Conservation (phyloP, 1,140 invertebrate genomes). For the Caenorhabditis inopinata region DNA sequence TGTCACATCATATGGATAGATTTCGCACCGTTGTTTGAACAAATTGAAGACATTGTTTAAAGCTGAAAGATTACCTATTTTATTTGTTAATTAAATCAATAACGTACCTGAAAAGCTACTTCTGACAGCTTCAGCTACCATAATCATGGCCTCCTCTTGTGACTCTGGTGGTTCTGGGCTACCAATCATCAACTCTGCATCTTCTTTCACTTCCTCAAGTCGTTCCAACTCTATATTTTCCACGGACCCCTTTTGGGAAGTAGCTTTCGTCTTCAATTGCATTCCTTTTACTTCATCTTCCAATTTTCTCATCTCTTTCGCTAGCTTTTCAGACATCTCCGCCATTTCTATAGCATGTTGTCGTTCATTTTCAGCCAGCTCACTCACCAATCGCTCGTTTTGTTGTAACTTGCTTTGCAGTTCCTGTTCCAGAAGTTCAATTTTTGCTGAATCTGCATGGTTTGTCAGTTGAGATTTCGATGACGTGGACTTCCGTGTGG, state of each 20-base stretch:
- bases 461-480: not conserved
- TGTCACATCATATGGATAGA: not conserved
- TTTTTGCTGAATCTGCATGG: not conserved
- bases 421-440: constrained; percentile 2
- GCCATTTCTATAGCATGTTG: not conserved
- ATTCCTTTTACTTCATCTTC: not conserved
- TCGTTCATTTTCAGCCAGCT: not conserved
- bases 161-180: constrained; percentile 20
- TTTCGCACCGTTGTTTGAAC: not conserved
- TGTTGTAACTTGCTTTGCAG: not conserved
- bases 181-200: not conserved
- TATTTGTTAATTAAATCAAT: no score
- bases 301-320: constrained; percentile 13
- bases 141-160: not conserved
- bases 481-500: not conserved
- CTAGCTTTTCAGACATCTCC: constrained; percentile 12
- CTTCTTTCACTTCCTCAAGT: not conserved
- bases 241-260: not conserved
- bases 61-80: no score
- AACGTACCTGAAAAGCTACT: not conserved
- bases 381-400: not conserved
- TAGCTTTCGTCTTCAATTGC: not conserved
- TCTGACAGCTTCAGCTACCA: not conserved
- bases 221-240: no score
- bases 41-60: not conserved